These are phyloP conservation scores for Aphelocoma coerulescens DNA, from an alignment of 2,113 vertebrate species.

Conservation along the genomic window DNA sequence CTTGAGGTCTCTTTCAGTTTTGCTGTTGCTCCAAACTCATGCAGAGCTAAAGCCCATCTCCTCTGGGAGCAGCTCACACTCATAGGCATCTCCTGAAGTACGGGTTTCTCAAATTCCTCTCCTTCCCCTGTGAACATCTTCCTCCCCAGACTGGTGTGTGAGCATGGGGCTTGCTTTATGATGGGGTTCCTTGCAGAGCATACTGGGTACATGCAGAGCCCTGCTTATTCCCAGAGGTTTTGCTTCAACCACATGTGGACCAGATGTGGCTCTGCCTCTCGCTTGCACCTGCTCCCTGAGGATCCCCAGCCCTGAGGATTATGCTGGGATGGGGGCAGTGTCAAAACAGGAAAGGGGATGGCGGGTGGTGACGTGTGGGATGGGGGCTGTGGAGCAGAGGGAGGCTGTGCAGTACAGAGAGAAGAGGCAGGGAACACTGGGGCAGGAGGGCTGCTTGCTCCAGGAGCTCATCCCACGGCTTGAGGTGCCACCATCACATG, in stretches of 20 bases:
- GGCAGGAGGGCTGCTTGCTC: background rate
- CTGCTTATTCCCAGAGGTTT: background rate
- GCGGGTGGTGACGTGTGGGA: background rate
- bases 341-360: background rate
- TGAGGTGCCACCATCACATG: background rate
- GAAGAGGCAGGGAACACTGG: background rate
- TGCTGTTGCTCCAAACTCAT: background rate
- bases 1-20: background rate
- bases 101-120: background rate
- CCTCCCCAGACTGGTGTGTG: background rate
- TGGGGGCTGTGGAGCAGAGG: background rate
- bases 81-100: background rate
- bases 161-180: background rate
- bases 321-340: background rate
- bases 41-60: background rate
- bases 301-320: background rate
- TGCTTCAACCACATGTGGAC: accelerated
- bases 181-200: background rate
- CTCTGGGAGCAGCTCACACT: background rate
- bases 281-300: too few species aligned
- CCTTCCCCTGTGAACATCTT: background rate
- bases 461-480: background rate
- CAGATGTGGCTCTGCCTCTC: background rate
- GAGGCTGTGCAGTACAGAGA: background rate
- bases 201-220: background rate